Evolutionary conservation across 2,113 vertebrate genomes (phyloP).

Genomic region (Smithornis capensis): DNA sequence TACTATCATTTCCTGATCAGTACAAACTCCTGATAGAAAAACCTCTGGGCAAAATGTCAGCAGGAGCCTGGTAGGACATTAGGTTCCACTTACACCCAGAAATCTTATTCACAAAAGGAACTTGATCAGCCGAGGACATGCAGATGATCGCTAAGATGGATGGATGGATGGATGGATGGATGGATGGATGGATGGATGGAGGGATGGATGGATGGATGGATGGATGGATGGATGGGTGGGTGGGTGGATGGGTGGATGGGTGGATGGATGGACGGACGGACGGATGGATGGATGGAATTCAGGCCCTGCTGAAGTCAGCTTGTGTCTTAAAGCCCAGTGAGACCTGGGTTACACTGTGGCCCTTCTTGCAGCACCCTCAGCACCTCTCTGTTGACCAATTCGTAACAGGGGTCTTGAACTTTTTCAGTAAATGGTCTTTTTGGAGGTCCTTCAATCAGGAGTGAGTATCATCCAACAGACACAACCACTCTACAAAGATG

Average conservation of each 20-base stretch:
- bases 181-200: too few species aligned
- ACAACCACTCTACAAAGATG: neutral
- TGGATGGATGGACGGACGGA: neutral
- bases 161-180: neutral
- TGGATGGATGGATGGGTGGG: too few species aligned
- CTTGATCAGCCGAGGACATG: fast-evolving
- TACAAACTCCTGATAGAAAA: neutral
- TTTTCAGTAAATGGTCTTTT: neutral
- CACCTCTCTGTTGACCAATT: neutral
- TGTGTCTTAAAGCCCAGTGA: neutral
- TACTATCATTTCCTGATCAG: neutral
- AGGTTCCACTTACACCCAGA: neutral
- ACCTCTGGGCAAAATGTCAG: neutral
- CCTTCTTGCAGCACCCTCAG: neutral
- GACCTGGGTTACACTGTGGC: neutral
- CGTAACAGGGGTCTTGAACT: neutral
- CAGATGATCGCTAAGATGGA: neutral
- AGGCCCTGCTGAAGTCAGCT: neutral
- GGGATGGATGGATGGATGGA: neutral
- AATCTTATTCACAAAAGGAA: neutral
- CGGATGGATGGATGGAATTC: neutral
- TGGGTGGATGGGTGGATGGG: too few species aligned
- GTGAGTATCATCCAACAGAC: neutral
- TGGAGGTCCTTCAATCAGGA: neutral
- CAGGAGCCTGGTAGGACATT: neutral